Conservation (phyloP, 2,797 vertebrate genomes). For the Danio choprae region DNA sequence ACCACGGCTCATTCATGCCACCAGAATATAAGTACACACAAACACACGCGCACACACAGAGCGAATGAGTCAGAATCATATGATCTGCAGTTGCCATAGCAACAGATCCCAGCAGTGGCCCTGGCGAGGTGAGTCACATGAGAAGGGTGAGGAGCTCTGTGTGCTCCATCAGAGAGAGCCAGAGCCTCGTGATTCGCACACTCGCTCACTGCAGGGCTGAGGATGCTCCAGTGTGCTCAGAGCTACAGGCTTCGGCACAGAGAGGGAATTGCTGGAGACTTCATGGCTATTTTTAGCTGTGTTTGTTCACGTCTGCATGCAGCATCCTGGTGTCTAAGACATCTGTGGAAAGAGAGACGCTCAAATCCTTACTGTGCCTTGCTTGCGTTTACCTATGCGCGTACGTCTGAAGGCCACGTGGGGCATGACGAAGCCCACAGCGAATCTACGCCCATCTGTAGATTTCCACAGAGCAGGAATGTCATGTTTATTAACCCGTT, state of each 20-base stretch:
- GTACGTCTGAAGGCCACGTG: neutral
- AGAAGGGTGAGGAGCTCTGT: conserved; percentile 63
- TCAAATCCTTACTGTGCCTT: neutral
- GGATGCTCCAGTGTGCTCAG: conserved; percentile 45
- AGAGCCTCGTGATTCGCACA: conserved; percentile 30
- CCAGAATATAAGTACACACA: conserved; percentile 39
- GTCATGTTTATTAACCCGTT: neutral
- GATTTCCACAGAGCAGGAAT: conserved; percentile 21
- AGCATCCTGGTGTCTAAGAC: conserved; percentile 7
- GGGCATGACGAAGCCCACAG: neutral
- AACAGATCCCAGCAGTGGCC: conserved; percentile 83
- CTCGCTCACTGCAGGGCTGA: neutral
- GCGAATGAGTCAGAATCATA: conserved; percentile 77
- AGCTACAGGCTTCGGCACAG: conserved; percentile 41
- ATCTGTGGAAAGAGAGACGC: conserved; percentile 12
- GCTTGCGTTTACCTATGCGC: neutral
- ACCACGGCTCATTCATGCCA: conserved; percentile 59
- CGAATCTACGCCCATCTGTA: conserved; percentile 10
- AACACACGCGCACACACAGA: conserved; percentile 51
- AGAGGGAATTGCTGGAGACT: conserved; percentile 28
- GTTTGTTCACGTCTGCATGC: conserved; percentile 20
- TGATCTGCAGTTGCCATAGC: conserved; percentile 81
- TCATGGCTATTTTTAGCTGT: conserved; percentile 33
- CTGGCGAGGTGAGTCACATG: conserved; percentile 82
- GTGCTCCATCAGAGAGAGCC: conserved; percentile 40